Percentiles rank a stretch among this genome's conserved stretches.
These are phyloP conservation scores for Poeciliopsis prolifica DNA, from an alignment of 2,113 vertebrate species.

Conservation along the genomic window DNA sequence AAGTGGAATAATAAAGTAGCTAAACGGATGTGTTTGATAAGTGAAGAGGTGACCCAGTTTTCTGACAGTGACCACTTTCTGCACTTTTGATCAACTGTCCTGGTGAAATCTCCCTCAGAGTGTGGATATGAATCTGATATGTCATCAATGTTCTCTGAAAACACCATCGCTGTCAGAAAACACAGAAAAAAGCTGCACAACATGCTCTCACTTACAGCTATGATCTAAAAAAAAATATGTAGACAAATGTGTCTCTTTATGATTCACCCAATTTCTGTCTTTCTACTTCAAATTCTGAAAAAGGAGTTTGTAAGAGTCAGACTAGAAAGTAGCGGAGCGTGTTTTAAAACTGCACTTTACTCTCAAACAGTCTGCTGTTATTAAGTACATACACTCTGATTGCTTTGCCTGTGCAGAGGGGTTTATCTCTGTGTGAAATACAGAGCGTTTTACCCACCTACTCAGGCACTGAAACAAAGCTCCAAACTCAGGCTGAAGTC, in stretches of 20 bases:
- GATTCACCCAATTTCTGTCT: not conserved
- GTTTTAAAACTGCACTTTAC: slow-evolving; percentile 25
- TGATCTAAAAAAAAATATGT: not conserved
- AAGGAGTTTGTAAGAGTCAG: slow-evolving; percentile 1
- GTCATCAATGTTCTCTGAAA: not conserved
- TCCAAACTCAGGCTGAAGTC: slow-evolving; percentile 20
- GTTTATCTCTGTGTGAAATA: slow-evolving; percentile 37
- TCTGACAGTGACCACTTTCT: not conserved
- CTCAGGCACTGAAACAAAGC: slow-evolving; percentile 42
- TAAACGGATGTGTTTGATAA: not conserved
- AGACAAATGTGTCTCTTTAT: not conserved
- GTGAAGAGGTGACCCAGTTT: not conserved
- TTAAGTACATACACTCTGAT: slow-evolving; percentile 38
- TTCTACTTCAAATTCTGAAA: not conserved
- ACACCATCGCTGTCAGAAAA: not conserved
- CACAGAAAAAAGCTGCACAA: not conserved
- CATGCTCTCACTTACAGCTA: not conserved
- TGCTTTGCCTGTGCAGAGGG: slow-evolving; percentile 35
- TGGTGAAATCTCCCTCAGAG: not conserved
- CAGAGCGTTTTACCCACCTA: slow-evolving; percentile 50
- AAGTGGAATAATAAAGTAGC: not conserved
- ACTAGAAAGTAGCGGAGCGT: not conserved
- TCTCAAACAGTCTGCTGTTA: slow-evolving; percentile 23
- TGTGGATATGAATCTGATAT: not conserved
- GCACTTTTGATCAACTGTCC: slow-evolving; percentile 1